These are phyloP conservation scores for Nyctibius grandis DNA, from an alignment of 2,797 vertebrate genomes.

Conservation along the genomic window DNA sequence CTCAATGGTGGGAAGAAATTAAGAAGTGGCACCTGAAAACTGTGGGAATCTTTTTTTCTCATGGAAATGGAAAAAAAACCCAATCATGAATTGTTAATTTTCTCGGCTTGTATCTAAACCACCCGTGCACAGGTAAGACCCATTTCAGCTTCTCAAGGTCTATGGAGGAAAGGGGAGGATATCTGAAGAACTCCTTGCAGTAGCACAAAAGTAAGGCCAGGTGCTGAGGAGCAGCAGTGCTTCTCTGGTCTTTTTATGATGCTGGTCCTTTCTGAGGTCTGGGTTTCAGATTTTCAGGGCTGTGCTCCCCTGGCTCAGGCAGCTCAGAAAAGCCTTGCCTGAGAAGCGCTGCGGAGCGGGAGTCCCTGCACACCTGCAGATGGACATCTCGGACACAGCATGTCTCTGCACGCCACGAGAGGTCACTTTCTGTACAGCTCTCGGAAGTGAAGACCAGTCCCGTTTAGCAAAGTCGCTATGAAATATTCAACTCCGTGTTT, in stretches of 20 bases:
- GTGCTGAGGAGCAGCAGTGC: neutral
- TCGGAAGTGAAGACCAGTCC: neutral
- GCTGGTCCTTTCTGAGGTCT: neutral
- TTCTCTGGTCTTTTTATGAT: neutral
- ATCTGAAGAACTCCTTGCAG: neutral
- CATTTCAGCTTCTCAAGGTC: neutral
- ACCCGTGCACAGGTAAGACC: neutral
- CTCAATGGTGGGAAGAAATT: neutral
- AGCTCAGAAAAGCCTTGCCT: neutral
- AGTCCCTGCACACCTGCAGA: neutral
- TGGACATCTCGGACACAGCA: neutral
- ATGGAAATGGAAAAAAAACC: neutral
- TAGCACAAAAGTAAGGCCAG: neutral
- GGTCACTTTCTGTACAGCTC: constrained; percentile 36
- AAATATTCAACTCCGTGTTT: constrained; percentile 68
- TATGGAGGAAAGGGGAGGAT: neutral
- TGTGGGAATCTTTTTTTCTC: neutral
- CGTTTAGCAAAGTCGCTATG: constrained; percentile 25
- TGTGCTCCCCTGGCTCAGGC: neutral
- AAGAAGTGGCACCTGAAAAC: neutral
- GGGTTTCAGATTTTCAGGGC: neutral
- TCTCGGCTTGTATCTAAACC: neutral
- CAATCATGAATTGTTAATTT: neutral
- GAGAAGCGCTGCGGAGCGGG: rapidly evolving
- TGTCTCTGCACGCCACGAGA: neutral